Percentiles rank a stretch among this genome's conserved stretches.
These are phyloP conservation scores for Daubentonia madagascariensis DNA, from an alignment of 2,113 vertebrate species.

Conservation along the genomic window DNA sequence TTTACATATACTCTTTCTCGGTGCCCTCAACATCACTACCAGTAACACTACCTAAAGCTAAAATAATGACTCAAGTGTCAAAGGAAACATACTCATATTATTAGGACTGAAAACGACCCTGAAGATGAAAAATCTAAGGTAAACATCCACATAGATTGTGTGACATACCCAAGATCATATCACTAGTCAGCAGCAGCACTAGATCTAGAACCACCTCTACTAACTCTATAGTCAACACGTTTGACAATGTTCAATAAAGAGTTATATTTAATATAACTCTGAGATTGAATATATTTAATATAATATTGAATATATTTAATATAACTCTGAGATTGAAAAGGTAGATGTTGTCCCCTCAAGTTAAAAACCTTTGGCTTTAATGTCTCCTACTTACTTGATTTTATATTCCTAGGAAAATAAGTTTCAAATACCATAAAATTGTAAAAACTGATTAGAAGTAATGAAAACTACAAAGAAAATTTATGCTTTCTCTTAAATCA, in stretches of 20 bases:
- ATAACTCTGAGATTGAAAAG: not conserved
- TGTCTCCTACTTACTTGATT: slow-evolving; percentile 27
- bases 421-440: slow-evolving; percentile 40
- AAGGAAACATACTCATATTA: not conserved
- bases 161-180: not conserved
- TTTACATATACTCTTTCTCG: not conserved
- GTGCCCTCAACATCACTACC: not conserved
- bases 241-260: not conserved
- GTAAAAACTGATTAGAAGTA: slow-evolving; percentile 22
- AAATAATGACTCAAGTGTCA: not conserved
- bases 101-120: not conserved
- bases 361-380: slow-evolving; percentile 24
- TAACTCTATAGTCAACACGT: not conserved
- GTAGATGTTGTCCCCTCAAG: not conserved
- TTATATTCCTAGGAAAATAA: slow-evolving; percentile 23
- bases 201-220: not conserved
- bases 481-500: slow-evolving; percentile 17
- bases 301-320: not conserved
- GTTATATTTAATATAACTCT: not conserved
- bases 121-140: not conserved
- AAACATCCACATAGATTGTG: not conserved
- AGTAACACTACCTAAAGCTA: not conserved
- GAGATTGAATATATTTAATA: not conserved
- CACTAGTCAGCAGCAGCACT: not conserved
- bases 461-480: slow-evolving; percentile 42